Evolutionary conservation across 1,140 invertebrate species (phyloP), one percentile per base, ranked within the genome.

Genomic region (Microplitis demolitor): DNA sequence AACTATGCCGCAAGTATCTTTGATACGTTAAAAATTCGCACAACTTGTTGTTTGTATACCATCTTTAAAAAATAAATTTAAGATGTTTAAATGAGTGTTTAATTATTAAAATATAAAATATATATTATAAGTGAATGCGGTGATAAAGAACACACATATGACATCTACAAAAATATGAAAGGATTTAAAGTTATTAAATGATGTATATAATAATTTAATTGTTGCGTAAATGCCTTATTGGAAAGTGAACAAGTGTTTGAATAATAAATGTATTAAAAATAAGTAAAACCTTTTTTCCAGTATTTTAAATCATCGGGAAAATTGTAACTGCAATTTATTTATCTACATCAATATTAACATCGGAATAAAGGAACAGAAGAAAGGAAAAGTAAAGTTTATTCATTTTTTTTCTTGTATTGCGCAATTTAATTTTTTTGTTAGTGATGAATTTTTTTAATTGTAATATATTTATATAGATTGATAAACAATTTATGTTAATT

Each of bases 191-290:
- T 13, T 31, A 60, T 62, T n/a, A 35, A 62, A 35, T 35, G 31
- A 62, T 24, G 11, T 62, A 34, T 62, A 60, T 39, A 62, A 60
- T 39, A 62, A 50, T 62, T 62, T 62, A 37, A 70, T 16, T 70
- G 68, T 51, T 50, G 35, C 31, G 60, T 62, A 70, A 70, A 50
- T 70, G 68, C 68, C 68, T 70, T 70, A 70, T 53, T 70, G 58
- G 37, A 70, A 62, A 60, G 56, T 60, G 56, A 53, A 50, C 37
- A 51, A 62, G 68, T 51, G 31, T 37, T 14, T 34, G 16, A 24
- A 34, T 14, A 68, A 35, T 16, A 53, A 53, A 34, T 53, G n/a
- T 68, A 53, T 51, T 24, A 16, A 5, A 31, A 24, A 4, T 51
- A 67, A 45, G 24, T 24, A 24, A 14, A 16, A 68, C 11, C n/a